A percentile compares a stretch with the other conserved stretches of the same genome.
Conservation (phyloP, 2,797 vertebrate species). For the Decapterus maruadsi region DNA sequence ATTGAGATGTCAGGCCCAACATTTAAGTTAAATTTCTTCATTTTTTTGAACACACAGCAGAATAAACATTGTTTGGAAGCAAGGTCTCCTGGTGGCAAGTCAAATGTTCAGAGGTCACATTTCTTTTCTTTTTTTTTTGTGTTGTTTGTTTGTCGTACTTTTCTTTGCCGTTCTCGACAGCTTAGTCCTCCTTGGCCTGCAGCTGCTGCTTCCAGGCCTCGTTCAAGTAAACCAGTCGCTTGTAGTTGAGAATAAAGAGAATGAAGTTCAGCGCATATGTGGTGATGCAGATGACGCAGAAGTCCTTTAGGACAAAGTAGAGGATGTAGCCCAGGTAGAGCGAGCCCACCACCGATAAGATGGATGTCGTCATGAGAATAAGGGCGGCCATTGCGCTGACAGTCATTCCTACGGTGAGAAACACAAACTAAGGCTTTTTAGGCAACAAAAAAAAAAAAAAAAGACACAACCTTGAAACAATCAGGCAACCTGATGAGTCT, state of each 20-base stretch:
- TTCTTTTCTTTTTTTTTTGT: slow-evolving; percentile 67
- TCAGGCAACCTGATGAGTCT: slow-evolving; percentile 51
- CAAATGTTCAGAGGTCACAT: slow-evolving; percentile 89
- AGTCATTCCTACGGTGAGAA: slow-evolving; percentile 91
- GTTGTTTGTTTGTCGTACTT: slow-evolving; percentile 61
- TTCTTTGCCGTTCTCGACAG: slow-evolving; percentile 58
- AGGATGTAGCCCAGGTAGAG: slow-evolving; percentile 99
- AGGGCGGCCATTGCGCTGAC: slow-evolving; percentile 98
- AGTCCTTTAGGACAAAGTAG: slow-evolving; percentile 99
- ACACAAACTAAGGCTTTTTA: slow-evolving; percentile 69
- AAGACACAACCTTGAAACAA: slow-evolving; percentile 37
- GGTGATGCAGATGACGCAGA: slow-evolving; percentile 96
- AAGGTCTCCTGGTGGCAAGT: slow-evolving; percentile 93
- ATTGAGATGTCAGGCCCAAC: slow-evolving; percentile 84
- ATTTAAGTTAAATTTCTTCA: slow-evolving; percentile 80
- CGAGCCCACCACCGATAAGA: slow-evolving; percentile 95
- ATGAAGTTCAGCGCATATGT: slow-evolving; percentile 99
- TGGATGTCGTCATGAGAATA: slow-evolving; percentile 98
- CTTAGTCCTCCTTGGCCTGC: slow-evolving; percentile 94
- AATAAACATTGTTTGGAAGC: slow-evolving; percentile 98
- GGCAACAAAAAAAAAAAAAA: slow-evolving; percentile 28
- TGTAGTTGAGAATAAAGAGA: slow-evolving; percentile 99
- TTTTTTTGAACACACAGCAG: slow-evolving; percentile 87
- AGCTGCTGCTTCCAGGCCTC: slow-evolving; percentile 99
- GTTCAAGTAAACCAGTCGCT: slow-evolving; percentile 99